A percentile compares a stretch with the other conserved stretches of the same genome.
Evolutionary conservation across 2,113 vertebrate species (phyloP).

Genomic region (Isurus oxyrinchus): DNA sequence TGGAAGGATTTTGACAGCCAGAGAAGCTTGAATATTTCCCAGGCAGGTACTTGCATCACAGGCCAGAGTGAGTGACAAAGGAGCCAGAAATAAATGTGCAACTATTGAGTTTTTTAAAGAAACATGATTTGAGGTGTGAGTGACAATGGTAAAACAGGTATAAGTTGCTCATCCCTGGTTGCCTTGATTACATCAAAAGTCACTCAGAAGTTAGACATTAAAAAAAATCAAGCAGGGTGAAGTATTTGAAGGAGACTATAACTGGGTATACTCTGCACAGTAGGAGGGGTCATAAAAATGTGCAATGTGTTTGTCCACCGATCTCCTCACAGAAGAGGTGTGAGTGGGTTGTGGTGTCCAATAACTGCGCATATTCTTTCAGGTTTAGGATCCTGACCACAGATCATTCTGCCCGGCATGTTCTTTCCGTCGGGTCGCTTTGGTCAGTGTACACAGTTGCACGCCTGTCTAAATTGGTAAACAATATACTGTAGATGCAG

Average conservation of each 20-base stretch:
- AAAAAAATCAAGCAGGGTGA: not conserved
- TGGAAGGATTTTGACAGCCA: not conserved
- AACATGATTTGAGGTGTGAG: not conserved
- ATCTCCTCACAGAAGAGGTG: not conserved
- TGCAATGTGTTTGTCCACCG: not conserved
- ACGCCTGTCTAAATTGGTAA: too few species aligned
- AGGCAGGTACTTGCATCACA: not conserved
- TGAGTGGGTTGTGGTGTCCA: not conserved
- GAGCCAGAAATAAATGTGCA: not conserved
- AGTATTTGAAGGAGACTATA: not conserved
- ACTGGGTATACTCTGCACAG: not conserved
- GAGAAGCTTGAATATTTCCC: not conserved
- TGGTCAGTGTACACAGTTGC: too few species aligned
- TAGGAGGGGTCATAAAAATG: not conserved
- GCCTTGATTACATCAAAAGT: not conserved
- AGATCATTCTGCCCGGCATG: not conserved
- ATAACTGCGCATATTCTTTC: not conserved
- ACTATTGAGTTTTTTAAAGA: not conserved
- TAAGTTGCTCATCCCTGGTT: not conserved
- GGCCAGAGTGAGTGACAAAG: not conserved
- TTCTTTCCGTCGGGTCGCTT: too few species aligned
- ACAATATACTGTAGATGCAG: too few species aligned
- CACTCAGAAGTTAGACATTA: not conserved
- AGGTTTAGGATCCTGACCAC: not conserved
- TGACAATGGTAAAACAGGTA: not conserved